Evolutionary conservation across 2,888 invertebrate species (phyloP).

Genomic region (Charanyca ferruginea): DNA sequence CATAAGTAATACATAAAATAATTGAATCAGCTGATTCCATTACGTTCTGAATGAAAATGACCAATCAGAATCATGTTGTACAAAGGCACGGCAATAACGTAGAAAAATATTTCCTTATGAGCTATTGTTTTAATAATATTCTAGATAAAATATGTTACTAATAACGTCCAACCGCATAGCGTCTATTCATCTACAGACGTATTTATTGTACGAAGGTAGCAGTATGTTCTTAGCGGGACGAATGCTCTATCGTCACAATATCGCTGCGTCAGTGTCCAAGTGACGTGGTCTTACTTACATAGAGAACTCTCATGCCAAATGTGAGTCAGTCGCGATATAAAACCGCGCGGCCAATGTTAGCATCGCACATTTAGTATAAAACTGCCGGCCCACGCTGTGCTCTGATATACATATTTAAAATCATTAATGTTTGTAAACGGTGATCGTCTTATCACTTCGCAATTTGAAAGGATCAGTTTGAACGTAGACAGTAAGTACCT

Average conservation of each 20-base stretch:
- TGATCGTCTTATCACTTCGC: slow-evolving; percentile 79
- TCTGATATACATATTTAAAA: slow-evolving; percentile 45
- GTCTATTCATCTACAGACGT: slow-evolving; percentile 38
- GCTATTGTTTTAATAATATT: slow-evolving; percentile 28
- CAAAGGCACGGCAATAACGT: slow-evolving; percentile 45
- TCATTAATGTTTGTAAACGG: slow-evolving; percentile 85
- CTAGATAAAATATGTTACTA: slow-evolving; percentile 23
- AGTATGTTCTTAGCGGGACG: slow-evolving; percentile 47
- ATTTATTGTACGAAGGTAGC: slow-evolving; percentile 44
- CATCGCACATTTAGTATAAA: slow-evolving; percentile 78
- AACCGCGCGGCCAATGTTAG: slow-evolving; percentile 74
- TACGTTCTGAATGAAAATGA: slow-evolving; percentile 21
- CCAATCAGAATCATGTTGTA: slow-evolving; percentile 38
- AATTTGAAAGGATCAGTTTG: slow-evolving; percentile 82
- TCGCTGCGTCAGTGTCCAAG: slow-evolving; percentile 78
- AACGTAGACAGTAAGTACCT: slow-evolving; percentile 81
- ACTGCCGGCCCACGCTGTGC: slow-evolving; percentile 66
- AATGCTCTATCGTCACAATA: slow-evolving; percentile 77
- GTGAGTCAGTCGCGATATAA: slow-evolving; percentile 85
- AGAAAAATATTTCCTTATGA: slow-evolving; percentile 38
- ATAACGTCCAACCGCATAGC: slow-evolving; percentile 34
- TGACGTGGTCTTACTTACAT: slow-evolving; percentile 79
- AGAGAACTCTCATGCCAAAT: slow-evolving; percentile 84
- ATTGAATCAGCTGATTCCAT: slow-evolving; percentile 3
- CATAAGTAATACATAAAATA: slow-evolving; percentile 8